Percentiles rank a stretch among this genome's conserved stretches.
phyloP scores from a whole-genome alignment of 2,888 invertebrate genomes.

The Heliconius charithonia region DNA sequence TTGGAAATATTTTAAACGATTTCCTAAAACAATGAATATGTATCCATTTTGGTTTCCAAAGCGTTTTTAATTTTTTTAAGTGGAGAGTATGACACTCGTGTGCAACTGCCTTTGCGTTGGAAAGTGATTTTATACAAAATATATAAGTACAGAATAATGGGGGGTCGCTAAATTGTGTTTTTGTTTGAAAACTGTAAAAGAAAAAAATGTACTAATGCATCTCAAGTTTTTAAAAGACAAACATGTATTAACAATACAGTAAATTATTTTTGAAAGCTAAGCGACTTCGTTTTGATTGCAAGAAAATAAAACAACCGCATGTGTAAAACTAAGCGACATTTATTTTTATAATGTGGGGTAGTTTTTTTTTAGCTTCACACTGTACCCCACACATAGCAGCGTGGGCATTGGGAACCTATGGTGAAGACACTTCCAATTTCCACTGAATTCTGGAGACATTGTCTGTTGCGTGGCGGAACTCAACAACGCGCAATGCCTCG shows the following conservation, averaged over 20 bases:
- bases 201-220: constrained; percentile 1
- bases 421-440: too few relatives aligned
- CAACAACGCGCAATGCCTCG: too few relatives aligned
- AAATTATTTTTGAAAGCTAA: not conserved
- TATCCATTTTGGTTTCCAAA: constrained; percentile 8
- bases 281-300: not conserved
- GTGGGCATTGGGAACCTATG: too few relatives aligned
- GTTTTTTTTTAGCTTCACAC: too few relatives aligned
- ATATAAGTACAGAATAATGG: not conserved
- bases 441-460: too few relatives aligned
- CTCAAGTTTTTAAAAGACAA: constrained; percentile 4
- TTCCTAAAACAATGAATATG: constrained; percentile 25
- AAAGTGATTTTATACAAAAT: constrained; percentile 9
- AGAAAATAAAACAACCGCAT: not conserved
- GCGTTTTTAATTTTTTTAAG: constrained; percentile 20
- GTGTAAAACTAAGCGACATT: not conserved
- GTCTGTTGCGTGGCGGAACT: too few relatives aligned
- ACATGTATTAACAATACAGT: not conserved
- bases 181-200: constrained; percentile 3
- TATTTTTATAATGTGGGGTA: not conserved
- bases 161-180: constrained; percentile 6
- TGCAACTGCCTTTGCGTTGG: constrained; percentile 2
- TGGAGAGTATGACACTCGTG: constrained; percentile 17
- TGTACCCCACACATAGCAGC: too few relatives aligned
- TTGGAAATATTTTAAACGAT: constrained; percentile 27